Percentiles rank a stretch among this genome's conserved stretches.
Conservation (phyloP, 2,888 invertebrate species). For the Terebella lapidaria region DNA sequence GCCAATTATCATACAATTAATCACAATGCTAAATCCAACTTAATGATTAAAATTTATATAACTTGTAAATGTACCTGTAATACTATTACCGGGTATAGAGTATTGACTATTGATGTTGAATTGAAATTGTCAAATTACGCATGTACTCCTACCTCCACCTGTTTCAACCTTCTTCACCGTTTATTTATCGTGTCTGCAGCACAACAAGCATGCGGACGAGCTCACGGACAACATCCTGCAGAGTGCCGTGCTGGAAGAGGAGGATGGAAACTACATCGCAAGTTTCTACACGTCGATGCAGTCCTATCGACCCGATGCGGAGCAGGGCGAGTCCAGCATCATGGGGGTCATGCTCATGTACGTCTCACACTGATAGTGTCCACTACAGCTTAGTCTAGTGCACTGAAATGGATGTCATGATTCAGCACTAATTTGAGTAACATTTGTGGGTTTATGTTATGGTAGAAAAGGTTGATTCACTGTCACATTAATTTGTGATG, state of each 20-base stretch:
- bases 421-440: not conserved
- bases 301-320: not conserved
- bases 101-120: too few species aligned
- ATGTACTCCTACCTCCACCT: too few species aligned
- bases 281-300: conserved; percentile 1
- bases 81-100: too few species aligned
- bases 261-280: not conserved
- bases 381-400: too few species aligned
- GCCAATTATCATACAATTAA: not conserved
- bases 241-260: conserved; percentile 1
- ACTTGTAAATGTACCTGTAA: too few species aligned
- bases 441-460: not conserved
- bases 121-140: too few species aligned
- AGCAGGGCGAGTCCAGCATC: not conserved
- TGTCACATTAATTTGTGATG: too few species aligned
- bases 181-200: not conserved
- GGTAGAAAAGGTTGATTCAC: not conserved
- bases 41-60: too few species aligned
- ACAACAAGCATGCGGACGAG: not conserved
- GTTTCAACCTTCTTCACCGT: too few species aligned
- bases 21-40: not conserved
- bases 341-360: not conserved
- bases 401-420: not conserved
- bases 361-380: too few species aligned
- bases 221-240: not conserved